These are phyloP conservation scores for Argopecten irradians DNA, from an alignment of 1,140 invertebrate genomes.

Conservation along the genomic window DNA sequence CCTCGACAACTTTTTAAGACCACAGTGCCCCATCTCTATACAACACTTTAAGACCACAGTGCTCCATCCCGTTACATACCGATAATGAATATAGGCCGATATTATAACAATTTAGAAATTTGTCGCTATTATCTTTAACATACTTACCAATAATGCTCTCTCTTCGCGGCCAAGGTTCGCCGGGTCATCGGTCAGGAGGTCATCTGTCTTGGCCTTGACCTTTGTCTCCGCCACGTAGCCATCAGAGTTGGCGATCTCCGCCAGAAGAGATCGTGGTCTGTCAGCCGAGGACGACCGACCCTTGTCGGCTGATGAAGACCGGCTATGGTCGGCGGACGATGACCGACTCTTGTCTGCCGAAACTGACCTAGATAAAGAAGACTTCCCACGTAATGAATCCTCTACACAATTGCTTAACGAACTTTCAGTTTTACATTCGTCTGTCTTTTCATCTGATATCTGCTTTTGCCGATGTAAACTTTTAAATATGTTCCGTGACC, in stretches of 20 bases:
- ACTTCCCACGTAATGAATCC: background rate
- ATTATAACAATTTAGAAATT: no score
- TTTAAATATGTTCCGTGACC: background rate
- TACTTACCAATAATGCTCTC: slow-evolving; percentile 33
- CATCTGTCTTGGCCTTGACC: background rate
- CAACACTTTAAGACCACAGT: no score
- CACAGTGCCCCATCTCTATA: no score
- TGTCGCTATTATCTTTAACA: no score
- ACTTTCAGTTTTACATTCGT: background rate
- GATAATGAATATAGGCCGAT: no score
- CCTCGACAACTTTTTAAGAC: no score
- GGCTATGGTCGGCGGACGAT: background rate
- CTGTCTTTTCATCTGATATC: background rate
- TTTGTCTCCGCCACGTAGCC: slow-evolving; percentile 2
- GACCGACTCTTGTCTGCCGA: background rate
- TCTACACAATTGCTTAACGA: no score
- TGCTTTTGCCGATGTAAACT: background rate
- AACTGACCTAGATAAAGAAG: no score
- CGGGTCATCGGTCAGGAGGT: slow-evolving; percentile 25
- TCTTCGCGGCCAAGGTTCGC: slow-evolving; percentile 29
- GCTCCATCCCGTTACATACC: no score
- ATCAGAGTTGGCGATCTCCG: background rate
- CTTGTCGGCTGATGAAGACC: background rate
- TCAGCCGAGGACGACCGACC: background rate
- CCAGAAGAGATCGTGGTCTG: background rate